phyloP scores from a whole-genome alignment of 2,888 invertebrate species.

The Helobdella robusta region DNA sequence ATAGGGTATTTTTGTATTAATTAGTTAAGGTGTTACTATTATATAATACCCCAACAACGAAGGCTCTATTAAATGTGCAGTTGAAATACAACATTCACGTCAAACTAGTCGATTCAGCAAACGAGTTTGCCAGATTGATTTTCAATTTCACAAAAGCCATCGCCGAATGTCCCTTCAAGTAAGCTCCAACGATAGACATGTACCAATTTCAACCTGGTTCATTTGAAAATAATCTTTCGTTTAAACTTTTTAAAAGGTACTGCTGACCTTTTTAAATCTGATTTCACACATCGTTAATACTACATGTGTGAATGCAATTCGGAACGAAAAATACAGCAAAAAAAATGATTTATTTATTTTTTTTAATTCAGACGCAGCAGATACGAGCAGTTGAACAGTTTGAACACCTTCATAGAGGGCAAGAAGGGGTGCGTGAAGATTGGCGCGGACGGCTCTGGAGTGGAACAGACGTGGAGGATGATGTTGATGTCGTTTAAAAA shows the following conservation, averaged over 20 bases:
- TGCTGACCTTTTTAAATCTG: no score
- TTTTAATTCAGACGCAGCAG: neutral
- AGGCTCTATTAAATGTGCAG: neutral
- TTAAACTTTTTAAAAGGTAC: no score
- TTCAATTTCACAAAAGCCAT: neutral
- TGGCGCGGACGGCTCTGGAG: no score
- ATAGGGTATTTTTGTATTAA: no score
- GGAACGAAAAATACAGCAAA: no score
- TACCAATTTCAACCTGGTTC: no score
- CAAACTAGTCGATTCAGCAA: conserved; percentile 4
- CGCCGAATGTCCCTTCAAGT: conserved; percentile 12
- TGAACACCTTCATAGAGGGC: neutral
- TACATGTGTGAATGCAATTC: no score
- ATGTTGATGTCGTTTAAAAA: conserved; percentile 4
- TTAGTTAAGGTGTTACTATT: no score
- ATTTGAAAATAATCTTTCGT: no score
- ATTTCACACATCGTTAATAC: no score
- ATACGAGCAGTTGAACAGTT: neutral
- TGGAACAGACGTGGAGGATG: conserved; percentile 6
- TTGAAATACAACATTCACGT: neutral
- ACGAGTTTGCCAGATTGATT: neutral
- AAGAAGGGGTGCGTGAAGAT: conserved; percentile 6
- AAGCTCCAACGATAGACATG: no score
- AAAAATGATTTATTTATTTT: no score
- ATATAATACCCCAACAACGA: neutral